Percentiles rank a stretch among this genome's conserved stretches.
Conservation (phyloP, 2,113 vertebrate species). For the Montifringilla adamsi region DNA sequence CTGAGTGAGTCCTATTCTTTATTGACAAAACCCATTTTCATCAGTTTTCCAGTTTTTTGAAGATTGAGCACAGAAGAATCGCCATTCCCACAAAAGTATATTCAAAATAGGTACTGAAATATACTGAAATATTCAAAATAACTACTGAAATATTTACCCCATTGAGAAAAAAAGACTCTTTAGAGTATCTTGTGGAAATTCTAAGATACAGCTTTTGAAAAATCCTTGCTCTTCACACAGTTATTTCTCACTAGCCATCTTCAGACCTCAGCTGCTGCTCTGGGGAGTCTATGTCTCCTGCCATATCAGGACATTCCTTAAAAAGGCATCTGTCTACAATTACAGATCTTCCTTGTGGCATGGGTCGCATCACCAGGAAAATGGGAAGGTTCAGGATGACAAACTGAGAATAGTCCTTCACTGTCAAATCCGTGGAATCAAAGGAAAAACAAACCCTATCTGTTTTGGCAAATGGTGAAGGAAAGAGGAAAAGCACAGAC, state of each 20-base stretch:
- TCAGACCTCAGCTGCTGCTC: not conserved
- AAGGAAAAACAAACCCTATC: constrained; percentile 12
- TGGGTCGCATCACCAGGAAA: constrained; percentile 33
- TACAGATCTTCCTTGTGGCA: constrained; percentile 28
- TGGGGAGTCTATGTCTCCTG: not conserved
- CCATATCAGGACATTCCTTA: not conserved
- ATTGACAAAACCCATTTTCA: not conserved
- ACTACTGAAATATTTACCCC: not conserved
- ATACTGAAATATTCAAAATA: not conserved
- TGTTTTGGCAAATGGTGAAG: constrained; percentile 31
- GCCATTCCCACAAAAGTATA: not conserved
- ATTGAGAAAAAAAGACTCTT: not conserved
- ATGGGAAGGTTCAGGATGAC: constrained; percentile 19
- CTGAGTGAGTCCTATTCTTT: not conserved
- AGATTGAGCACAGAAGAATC: not conserved
- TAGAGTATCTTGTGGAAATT: not conserved
- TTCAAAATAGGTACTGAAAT: not conserved
- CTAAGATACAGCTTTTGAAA: not conserved
- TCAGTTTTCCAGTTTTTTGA: not conserved
- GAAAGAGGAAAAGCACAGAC: constrained; percentile 1
- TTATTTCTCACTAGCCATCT: not conserved
- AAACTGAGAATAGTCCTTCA: constrained; percentile 21
- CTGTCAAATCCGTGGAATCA: constrained; percentile 30
- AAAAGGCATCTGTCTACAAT: constrained; percentile 11
- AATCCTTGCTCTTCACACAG: not conserved